phyloP scores from a whole-genome alignment of 2,113 vertebrate genomes.

The Callipepla squamata region DNA sequence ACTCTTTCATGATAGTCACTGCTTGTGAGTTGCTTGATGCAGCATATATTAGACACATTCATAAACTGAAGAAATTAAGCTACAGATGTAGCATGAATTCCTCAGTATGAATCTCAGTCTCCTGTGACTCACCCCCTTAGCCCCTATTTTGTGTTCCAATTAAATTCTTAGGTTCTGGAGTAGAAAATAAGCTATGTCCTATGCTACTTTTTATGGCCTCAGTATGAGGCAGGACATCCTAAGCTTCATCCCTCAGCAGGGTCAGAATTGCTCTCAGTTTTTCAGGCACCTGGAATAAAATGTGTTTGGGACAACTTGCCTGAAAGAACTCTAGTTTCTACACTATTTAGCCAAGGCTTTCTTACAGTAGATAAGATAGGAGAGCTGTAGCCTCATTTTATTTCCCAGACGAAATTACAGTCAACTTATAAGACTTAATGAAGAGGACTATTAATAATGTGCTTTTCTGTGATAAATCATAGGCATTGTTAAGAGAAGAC shows the following conservation, averaged over 20 bases:
- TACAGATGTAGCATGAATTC: background rate
- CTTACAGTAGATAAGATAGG: background rate
- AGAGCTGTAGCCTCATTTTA: background rate
- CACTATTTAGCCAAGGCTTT: background rate
- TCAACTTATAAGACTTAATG: slow-evolving; percentile 5
- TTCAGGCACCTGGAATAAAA: background rate
- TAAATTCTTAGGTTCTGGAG: background rate
- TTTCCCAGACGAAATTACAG: background rate
- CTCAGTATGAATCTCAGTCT: background rate
- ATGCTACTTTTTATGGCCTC: background rate
- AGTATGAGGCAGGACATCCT: background rate
- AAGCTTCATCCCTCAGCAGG: background rate
- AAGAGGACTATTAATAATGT: background rate
- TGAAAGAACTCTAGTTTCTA: background rate
- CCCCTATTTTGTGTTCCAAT: background rate
- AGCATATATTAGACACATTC: background rate
- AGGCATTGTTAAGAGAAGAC: background rate
- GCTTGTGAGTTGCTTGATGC: background rate
- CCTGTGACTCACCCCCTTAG: background rate
- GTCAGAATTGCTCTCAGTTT: background rate
- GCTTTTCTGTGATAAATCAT: background rate
- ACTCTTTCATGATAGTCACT: background rate
- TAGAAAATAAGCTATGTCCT: background rate
- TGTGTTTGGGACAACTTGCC: background rate
- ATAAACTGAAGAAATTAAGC: background rate